Evolutionary conservation across 2,113 vertebrate species (phyloP).

Genomic region (Stegostoma tigrinum): DNA sequence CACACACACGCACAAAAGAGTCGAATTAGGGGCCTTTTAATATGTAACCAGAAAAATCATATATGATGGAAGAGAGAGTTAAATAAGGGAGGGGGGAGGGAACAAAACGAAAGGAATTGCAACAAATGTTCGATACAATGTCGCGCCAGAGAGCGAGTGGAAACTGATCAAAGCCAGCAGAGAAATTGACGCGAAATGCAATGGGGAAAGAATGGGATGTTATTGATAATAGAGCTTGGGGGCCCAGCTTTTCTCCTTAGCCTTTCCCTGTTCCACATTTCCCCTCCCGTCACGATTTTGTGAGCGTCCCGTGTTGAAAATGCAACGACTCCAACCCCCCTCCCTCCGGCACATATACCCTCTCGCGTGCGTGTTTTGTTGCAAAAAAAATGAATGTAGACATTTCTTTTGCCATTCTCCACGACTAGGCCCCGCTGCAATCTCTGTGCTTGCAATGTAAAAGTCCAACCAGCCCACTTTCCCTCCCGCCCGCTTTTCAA

Average conservation of each 20-base stretch:
- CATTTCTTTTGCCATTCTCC: neutral
- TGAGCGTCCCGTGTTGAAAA: neutral
- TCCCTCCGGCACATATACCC: neutral
- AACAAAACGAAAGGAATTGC: slow-evolving; percentile 27
- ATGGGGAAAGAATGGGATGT: neutral
- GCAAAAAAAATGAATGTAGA: neutral
- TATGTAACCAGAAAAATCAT: neutral
- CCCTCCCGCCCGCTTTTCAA: neutral
- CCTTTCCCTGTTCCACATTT: neutral
- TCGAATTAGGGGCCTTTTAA: slow-evolving; percentile 10
- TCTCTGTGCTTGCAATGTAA: neutral
- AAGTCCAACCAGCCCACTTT: neutral
- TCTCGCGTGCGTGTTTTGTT: neutral
- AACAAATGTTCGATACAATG: slow-evolving; percentile 40
- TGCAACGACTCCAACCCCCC: no score
- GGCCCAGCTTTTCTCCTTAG: neutral
- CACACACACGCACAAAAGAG: neutral
- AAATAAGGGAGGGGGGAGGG: neutral
- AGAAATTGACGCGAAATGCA: slow-evolving; percentile 40
- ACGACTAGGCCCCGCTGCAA: neutral
- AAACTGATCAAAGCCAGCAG: slow-evolving; percentile 44
- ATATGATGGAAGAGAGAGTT: neutral
- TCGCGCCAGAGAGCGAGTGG: slow-evolving; percentile 49
- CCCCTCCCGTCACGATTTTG: neutral
- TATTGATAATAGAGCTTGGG: neutral